These are phyloP conservation scores for Hyphantria cunea DNA, from an alignment of 1,140 invertebrate species.

Conservation along the genomic window DNA sequence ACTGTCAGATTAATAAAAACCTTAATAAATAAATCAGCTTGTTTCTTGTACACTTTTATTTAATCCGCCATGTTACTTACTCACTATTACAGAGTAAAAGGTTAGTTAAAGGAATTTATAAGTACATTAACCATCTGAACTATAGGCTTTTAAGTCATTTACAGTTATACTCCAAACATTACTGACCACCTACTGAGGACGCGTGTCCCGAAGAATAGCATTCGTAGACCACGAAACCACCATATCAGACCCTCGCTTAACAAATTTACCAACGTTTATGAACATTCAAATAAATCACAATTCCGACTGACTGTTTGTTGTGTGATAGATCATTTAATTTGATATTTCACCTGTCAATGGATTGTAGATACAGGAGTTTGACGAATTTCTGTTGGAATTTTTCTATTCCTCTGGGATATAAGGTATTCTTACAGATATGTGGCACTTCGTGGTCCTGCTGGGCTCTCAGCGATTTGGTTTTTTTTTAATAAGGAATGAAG, in stretches of 20 bases:
- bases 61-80: too few species aligned
- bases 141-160: too few species aligned
- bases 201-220: neutral
- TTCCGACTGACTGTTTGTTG: neutral
- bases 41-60: too few species aligned
- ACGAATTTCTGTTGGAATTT: conserved; percentile 17
- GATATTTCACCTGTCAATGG: conserved; percentile 15
- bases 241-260: too few species aligned
- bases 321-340: neutral
- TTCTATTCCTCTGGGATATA: conserved; percentile 8
- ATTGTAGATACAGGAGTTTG: conserved; percentile 22
- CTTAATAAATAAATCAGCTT: too few species aligned
- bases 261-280: too few species aligned
- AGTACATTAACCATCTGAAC: too few species aligned
- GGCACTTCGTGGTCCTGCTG: neutral
- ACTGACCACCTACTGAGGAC: neutral
- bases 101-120: too few species aligned
- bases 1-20: too few species aligned
- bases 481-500: too few species aligned
- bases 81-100: too few species aligned
- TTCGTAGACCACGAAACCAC: too few species aligned
- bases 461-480: conserved; percentile 3
- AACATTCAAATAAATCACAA: neutral
- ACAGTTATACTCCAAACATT: neutral
- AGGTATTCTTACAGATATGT: conserved; percentile 3